Base-by-base conservation (phyloP, 2,797 vertebrate genomes). In the Bradypodion ventrale region DNA sequence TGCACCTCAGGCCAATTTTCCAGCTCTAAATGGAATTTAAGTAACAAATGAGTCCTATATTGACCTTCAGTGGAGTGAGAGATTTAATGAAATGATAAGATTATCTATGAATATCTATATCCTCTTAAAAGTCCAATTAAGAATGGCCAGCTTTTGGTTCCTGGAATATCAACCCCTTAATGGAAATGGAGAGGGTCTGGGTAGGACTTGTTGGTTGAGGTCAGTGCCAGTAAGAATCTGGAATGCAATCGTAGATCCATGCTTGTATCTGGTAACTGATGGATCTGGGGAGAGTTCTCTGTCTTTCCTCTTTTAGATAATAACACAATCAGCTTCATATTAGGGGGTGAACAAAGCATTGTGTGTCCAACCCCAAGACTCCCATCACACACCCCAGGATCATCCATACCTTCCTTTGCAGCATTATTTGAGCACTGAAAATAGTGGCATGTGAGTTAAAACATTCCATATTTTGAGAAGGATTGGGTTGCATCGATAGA, bases 21-120 rank as follows among this genome's bases (percentile, higher is more conserved):
- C 76, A 27, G 83, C 63, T 62, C 37, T 68, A 56, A 76, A 15
- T 75, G 62, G 83, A 69, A 23, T 0, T 0, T 75, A 46, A 88
- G 19, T 63, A 78, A 0, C 1, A 0, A 0, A 0, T 23, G 65
- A 27, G 60, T 23, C 40, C 81, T 76, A 9, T 37, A 0, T 0
- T 0, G 15, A 6, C 52, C 37, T 19, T 78, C n/a, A 66, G 21
- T 10, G 35, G 1, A 8, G 70, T 88, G 65, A 15, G 84, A 13
- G 42, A 82, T 86, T 89, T 88, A 73, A 76, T 75, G 78, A 85
- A 88, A 80, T 66, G 0, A 59, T 73, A 0, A 1, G 81, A 37
- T 83, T 82, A 40, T 75, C 74, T 29, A 13, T 46, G 59, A 77
- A 27, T 37, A 84, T 83, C 60, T 25, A 65, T 40, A 76, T 27